phyloP scores from a whole-genome alignment of 2,888 invertebrate genomes.

The Hypolimnas misippus region DNA sequence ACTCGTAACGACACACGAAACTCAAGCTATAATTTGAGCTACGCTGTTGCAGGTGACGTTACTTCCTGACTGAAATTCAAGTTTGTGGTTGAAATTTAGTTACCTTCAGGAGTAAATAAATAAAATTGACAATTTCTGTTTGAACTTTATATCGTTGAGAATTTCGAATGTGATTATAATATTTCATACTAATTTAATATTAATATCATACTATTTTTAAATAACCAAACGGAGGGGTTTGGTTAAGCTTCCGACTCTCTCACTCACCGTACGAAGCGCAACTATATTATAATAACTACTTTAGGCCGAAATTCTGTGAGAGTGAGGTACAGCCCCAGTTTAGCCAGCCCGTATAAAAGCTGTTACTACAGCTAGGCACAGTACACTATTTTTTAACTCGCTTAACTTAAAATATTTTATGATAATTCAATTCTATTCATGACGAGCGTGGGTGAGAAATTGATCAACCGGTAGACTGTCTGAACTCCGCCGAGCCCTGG shows the following conservation, averaged over 20 bases:
- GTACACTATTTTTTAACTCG: too few species aligned
- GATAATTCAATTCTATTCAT: slow-evolving; percentile 2
- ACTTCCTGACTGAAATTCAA: slow-evolving; percentile 33
- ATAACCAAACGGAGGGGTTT: too few species aligned
- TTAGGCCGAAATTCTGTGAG: too few species aligned
- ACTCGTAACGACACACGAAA: slow-evolving; percentile 30
- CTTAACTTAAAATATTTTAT: neutral
- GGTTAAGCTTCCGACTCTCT: too few species aligned
- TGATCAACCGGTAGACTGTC: slow-evolving; percentile 23
- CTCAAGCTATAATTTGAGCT: slow-evolving; percentile 35
- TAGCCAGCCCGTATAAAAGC: too few species aligned
- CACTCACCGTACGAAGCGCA: too few species aligned
- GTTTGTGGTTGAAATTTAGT: slow-evolving; percentile 30
- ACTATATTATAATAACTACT: too few species aligned
- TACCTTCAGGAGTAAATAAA: slow-evolving; percentile 33
- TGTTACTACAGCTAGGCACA: too few species aligned
- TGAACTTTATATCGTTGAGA: neutral
- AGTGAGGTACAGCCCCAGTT: too few species aligned
- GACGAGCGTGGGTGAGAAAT: slow-evolving; percentile 8
- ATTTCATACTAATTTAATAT: too few species aligned
- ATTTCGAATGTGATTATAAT: neutral
- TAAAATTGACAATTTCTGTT: neutral
- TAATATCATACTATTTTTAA: too few species aligned
- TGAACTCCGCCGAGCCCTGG: slow-evolving; percentile 24
- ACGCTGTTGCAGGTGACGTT: slow-evolving; percentile 28